Evolutionary conservation across 2,113 vertebrate species (phyloP).

Genomic region (Paradoxurus hermaphroditus): DNA sequence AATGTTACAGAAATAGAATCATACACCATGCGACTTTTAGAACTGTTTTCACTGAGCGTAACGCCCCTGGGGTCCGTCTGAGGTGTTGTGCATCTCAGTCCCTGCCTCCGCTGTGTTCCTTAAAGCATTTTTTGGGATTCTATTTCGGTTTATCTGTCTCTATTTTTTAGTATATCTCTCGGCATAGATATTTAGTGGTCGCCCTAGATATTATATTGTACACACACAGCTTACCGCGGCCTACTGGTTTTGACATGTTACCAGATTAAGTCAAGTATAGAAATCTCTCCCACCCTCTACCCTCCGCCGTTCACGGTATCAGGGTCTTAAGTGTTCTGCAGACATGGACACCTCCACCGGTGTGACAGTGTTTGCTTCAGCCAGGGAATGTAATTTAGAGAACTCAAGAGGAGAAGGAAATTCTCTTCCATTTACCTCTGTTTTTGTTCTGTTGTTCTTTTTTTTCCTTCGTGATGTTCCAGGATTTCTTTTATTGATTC

Average conservation of each 20-base stretch:
- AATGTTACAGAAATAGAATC: neutral
- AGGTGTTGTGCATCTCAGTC: neutral
- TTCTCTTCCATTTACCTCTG: neutral
- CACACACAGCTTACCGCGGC: neutral
- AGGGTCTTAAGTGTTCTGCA: neutral
- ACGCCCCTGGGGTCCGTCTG: neutral
- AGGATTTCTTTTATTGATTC: neutral
- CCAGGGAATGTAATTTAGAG: neutral
- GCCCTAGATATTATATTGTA: neutral
- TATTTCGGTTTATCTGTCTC: neutral
- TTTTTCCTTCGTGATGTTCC: neutral
- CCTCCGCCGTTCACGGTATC: neutral
- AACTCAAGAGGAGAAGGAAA: neutral
- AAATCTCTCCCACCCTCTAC: neutral
- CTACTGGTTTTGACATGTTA: neutral
- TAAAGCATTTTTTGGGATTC: neutral
- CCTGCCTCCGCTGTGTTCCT: neutral
- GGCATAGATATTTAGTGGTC: neutral
- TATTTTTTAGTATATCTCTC: neutral
- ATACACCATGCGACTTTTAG: neutral
- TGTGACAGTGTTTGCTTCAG: neutral
- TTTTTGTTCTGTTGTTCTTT: neutral
- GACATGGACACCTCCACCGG: neutral
- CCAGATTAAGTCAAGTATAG: neutral
- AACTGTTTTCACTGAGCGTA: neutral